Percentiles rank a stretch among this genome's conserved stretches.
phyloP scores from a whole-genome alignment of 1,140 invertebrate species.

The Diploscapter pachys region DNA sequence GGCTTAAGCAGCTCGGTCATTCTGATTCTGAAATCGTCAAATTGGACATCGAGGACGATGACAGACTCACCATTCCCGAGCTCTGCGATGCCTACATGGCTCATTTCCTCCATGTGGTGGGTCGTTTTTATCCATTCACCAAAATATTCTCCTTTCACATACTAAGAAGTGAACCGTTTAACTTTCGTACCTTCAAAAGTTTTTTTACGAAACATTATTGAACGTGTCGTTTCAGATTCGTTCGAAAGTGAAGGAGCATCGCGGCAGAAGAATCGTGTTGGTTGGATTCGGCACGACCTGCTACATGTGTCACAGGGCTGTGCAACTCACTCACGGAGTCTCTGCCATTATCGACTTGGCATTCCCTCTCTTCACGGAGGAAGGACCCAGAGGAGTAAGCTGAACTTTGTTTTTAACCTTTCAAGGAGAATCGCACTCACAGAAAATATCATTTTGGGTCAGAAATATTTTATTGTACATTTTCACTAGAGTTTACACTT shows the following conservation, averaged over 20 bases:
- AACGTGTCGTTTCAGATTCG: too few relatives aligned
- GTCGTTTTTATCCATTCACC: not conserved
- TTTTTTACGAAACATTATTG: too few relatives aligned
- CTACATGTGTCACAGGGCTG: slow-evolving; percentile 13
- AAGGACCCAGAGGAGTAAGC: slow-evolving; percentile 19
- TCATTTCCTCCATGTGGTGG: not conserved
- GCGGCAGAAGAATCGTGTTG: slow-evolving; percentile 14
- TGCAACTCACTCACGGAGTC: slow-evolving; percentile 26
- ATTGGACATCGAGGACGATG: not conserved
- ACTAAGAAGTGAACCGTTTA: not conserved
- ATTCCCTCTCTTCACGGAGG: slow-evolving; percentile 12
- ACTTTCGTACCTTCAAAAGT: too few relatives aligned
- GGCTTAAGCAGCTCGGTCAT: slow-evolving; percentile 4
- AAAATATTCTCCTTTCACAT: not conserved
- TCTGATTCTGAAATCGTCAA: slow-evolving; percentile 1
- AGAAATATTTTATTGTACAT: too few relatives aligned
- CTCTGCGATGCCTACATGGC: not conserved
- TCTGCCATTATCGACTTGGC: slow-evolving; percentile 31
- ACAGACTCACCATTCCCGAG: not conserved
- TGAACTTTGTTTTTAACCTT: too few relatives aligned
- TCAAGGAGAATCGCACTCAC: too few relatives aligned
- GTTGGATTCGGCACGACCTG: slow-evolving; percentile 11
- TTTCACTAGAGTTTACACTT: too few relatives aligned
- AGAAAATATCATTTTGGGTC: too few relatives aligned
- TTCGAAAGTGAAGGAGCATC: not conserved